phyloP scores from a whole-genome alignment of 2,888 invertebrate species.

The Octonoba sinensis region DNA sequence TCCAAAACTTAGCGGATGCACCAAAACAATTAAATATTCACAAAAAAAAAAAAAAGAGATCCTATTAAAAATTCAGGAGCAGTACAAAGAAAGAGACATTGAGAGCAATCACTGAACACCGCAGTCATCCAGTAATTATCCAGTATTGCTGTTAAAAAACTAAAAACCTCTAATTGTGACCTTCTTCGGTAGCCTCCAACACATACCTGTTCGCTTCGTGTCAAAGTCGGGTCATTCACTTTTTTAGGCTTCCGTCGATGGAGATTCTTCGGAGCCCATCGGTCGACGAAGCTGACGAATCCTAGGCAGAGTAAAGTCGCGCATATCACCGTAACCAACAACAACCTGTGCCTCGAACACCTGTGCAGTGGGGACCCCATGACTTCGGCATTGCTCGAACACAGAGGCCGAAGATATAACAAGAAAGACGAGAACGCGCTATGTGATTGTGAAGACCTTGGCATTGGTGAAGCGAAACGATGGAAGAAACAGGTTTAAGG shows the following conservation, averaged over 20 bases:
- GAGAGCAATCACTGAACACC: too few relatives aligned
- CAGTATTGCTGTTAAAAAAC: background rate
- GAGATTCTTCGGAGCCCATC: constrained; percentile 25
- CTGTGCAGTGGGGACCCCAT: constrained; percentile 32
- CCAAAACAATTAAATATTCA: too few relatives aligned
- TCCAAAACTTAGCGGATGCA: too few relatives aligned
- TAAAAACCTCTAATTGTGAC: background rate
- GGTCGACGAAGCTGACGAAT: constrained; percentile 35
- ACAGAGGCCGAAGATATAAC: background rate
- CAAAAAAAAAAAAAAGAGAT: too few relatives aligned
- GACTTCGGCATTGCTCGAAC: background rate
- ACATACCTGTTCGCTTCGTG: constrained; percentile 11
- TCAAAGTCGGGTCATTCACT: constrained; percentile 42
- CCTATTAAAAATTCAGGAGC: too few relatives aligned
- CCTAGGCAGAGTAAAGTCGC: constrained; percentile 23
- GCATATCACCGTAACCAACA: constrained; percentile 6
- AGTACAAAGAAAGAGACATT: too few relatives aligned
- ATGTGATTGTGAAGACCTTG: too few relatives aligned
- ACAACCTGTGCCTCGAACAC: constrained; percentile 20
- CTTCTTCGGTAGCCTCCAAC: too few relatives aligned
- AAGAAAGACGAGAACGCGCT: background rate
- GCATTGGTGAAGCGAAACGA: too few relatives aligned
- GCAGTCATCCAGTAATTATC: background rate
- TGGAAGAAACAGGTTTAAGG: too few relatives aligned
- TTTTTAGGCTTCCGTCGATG: constrained; percentile 8